Percentiles rank a stretch among this genome's conserved stretches.
Conservation (phyloP, 1,140 invertebrate species). For the Lanistes nyassanus region DNA sequence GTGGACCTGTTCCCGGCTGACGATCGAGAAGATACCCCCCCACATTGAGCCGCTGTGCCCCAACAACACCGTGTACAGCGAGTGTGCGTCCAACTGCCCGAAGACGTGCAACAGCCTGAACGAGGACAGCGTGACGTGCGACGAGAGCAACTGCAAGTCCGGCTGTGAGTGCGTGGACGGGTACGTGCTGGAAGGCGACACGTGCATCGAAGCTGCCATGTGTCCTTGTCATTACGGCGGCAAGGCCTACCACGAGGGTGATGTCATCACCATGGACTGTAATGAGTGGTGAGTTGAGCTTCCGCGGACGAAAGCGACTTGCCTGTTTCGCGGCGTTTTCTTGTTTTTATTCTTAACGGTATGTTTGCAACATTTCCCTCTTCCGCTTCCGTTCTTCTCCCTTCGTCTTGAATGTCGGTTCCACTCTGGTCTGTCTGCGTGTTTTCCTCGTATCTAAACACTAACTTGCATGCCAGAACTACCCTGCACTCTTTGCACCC, state of each 20-base stretch:
- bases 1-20: slow-evolving; percentile 75
- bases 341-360: too few species aligned
- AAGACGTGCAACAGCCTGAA: slow-evolving; percentile 87
- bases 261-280: slow-evolving; percentile 81
- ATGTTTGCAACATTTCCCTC: too few species aligned
- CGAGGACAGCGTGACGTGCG: slow-evolving; percentile 66
- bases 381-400: too few species aligned
- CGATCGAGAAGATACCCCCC: slow-evolving; percentile 72
- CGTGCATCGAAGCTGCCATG: slow-evolving; percentile 76
- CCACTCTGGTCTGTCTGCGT: too few species aligned
- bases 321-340: too few species aligned
- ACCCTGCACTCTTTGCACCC: too few species aligned
- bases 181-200: slow-evolving; percentile 69
- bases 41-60: slow-evolving; percentile 67
- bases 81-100: slow-evolving; percentile 78
- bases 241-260: slow-evolving; percentile 78
- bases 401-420: too few species aligned
- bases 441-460: too few species aligned
- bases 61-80: slow-evolving; percentile 77
- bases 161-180: slow-evolving; percentile 82
- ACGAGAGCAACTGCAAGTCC: slow-evolving; percentile 71
- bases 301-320: neutral
- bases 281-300: slow-evolving; percentile 80
- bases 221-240: slow-evolving; percentile 92
- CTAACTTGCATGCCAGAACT: too few species aligned